Base-by-base conservation (phyloP, 1,140 invertebrate species). In the Stegodyphus mimosarum region DNA sequence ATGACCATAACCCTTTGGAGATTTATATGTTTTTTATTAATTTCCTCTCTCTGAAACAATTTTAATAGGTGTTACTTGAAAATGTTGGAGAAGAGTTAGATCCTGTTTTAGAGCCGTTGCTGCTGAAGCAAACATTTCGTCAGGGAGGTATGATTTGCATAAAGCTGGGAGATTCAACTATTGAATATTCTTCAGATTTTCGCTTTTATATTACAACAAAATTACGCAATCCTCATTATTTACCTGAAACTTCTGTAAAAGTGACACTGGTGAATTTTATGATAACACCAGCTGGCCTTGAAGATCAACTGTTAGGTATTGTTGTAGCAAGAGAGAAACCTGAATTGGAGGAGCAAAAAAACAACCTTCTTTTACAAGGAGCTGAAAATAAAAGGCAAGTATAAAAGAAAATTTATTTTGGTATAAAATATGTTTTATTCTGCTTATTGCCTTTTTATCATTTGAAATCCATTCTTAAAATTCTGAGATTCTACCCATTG, bases 111-210 rank as follows among this genome's bases (percentile, higher is more conserved):
- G 92, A 93, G 87, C 91, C 92, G 6, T 88, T 93, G 15, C 87
- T 93, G 51, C 87, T 92, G 71, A 93, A 92, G 87, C 92, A 93
- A 88, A 92, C 92, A 13, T 93, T 93, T 88, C 92, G 92, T 87
- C 92, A 93, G 88, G 92, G 91, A 63, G 92, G 92, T n/a, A 90
- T 90, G 67, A 87, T 92, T 33, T 93, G 92, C 88, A 92, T 93
- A 51, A 91, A 92, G 81, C 90, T 93, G 0, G 92, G 92, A 1
- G 92, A 93, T 87, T 90, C 90, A 70, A 92, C 91, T 63, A 91
- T 93, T 70, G 98, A 98, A 91, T 99, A 98, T 89, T 96, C 94
- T 87, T 91, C 93, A 74, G 93, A 94, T 88, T 99, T 99, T 89
- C 86, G 88, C 74, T 91, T 92, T 87, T 92, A 92, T 88, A 91